These are phyloP conservation scores for Acromyrmex charruanus DNA, from an alignment of 1,140 invertebrate species.

Conservation along the genomic window DNA sequence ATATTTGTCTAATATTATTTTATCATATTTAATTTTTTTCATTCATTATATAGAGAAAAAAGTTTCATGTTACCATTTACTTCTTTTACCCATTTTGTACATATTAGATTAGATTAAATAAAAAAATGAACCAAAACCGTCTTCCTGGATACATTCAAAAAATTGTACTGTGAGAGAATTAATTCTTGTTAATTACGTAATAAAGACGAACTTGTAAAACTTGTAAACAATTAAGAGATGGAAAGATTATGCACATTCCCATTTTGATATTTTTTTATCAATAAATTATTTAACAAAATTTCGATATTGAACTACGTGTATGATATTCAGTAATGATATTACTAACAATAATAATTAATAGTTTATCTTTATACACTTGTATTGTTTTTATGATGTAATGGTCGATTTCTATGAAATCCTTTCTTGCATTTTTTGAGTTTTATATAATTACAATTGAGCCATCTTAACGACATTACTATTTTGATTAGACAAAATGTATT, in stretches of 20 bases:
- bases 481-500: not conserved
- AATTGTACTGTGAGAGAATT: not conserved
- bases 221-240: not conserved
- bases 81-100: no score
- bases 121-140: no score
- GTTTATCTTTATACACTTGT: not conserved
- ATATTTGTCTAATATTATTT: no score
- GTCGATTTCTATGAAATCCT: not conserved
- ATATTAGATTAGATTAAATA: no score
- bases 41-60: no score
- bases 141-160: no score
- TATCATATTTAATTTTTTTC: no score
- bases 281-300: conserved; percentile 8
- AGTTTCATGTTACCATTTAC: no score
- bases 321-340: not conserved
- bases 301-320: not conserved
- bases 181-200: conserved; percentile 18
- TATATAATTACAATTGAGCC: not conserved
- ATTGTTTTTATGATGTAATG: not conserved
- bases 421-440: not conserved
- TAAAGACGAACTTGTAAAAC: not conserved
- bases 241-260: not conserved
- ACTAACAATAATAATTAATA: not conserved
- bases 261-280: not conserved
- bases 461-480: not conserved